phyloP scores from a whole-genome alignment of 2,888 invertebrate genomes.

The Thymelicus acteon region DNA sequence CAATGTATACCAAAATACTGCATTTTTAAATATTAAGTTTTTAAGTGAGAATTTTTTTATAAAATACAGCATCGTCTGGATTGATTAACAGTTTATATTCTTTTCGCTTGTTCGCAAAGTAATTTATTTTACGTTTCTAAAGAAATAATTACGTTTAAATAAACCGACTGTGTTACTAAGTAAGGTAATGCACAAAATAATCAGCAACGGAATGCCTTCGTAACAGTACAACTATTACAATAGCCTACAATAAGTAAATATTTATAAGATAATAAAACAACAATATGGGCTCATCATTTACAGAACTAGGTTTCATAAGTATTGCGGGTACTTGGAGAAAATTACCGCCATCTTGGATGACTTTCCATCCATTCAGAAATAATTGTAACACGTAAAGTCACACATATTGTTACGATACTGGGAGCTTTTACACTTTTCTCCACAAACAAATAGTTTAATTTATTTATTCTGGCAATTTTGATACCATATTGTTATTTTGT shows the following conservation, averaged over 20 bases:
- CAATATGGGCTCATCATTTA: conserved; percentile 47
- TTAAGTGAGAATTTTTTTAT: conserved; percentile 75
- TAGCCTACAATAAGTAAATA: conserved; percentile 77
- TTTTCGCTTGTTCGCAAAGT: conserved; percentile 75
- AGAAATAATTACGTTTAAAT: conserved; percentile 57
- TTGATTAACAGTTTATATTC: conserved; percentile 53
- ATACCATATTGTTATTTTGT: conserved; percentile 42
- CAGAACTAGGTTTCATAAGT: neutral
- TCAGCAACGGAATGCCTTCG: conserved; percentile 83
- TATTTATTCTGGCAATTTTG: neutral
- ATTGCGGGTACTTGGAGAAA: conserved; percentile 12
- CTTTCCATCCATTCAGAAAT: neutral
- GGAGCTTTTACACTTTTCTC: neutral
- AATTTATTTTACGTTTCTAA: conserved; percentile 62
- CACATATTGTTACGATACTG: neutral
- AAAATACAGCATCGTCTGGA: conserved; percentile 57
- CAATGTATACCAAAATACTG: conserved; percentile 85
- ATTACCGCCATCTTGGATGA: conserved; percentile 8
- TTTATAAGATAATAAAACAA: conserved; percentile 54
- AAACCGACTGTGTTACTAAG: conserved; percentile 78
- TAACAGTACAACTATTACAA: conserved; percentile 83
- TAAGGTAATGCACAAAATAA: conserved; percentile 74
- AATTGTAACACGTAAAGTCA: conserved; percentile 7
- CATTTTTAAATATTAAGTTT: conserved; percentile 81
- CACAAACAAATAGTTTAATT: neutral